Evolutionary conservation across 2,888 invertebrate genomes (phyloP).

Genomic region (Sympetrum striolatum): DNA sequence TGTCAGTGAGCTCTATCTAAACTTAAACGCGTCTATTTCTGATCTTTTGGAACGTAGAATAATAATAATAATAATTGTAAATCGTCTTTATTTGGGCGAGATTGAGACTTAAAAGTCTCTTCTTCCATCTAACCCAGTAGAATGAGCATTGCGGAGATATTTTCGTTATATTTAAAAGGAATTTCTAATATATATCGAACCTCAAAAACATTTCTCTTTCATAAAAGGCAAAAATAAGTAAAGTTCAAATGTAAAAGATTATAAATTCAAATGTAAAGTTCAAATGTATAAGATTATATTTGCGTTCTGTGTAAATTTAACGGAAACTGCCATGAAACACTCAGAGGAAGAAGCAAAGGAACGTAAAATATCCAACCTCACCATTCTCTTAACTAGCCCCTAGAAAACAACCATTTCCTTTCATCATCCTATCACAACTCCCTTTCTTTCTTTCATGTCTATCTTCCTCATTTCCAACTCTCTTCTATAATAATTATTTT

Average conservation of each 20-base stretch:
- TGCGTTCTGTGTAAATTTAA: background rate
- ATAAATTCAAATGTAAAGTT: background rate
- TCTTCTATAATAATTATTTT: background rate
- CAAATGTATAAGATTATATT: background rate
- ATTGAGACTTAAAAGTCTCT: too few relatives aligned
- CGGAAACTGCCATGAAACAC: conserved; percentile 29
- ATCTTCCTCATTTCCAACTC: background rate
- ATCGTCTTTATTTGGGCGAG: too few relatives aligned
- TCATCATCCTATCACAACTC: background rate
- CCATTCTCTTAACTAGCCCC: background rate
- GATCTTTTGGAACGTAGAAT: too few relatives aligned
- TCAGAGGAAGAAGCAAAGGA: conserved; percentile 20
- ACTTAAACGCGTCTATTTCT: too few relatives aligned
- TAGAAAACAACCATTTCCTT: background rate
- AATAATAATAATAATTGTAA: too few relatives aligned
- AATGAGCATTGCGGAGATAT: too few relatives aligned
- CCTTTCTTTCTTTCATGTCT: background rate
- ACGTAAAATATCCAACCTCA: conserved; percentile 24
- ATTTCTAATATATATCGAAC: too few relatives aligned
- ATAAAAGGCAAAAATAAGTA: background rate
- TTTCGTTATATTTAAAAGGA: too few relatives aligned
- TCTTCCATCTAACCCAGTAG: too few relatives aligned
- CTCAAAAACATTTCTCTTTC: too few relatives aligned
- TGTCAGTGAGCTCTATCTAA: background rate
- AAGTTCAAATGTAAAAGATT: background rate